Conservation (phyloP, 2,888 invertebrate species). For the Ametastegia equiseti region DNA sequence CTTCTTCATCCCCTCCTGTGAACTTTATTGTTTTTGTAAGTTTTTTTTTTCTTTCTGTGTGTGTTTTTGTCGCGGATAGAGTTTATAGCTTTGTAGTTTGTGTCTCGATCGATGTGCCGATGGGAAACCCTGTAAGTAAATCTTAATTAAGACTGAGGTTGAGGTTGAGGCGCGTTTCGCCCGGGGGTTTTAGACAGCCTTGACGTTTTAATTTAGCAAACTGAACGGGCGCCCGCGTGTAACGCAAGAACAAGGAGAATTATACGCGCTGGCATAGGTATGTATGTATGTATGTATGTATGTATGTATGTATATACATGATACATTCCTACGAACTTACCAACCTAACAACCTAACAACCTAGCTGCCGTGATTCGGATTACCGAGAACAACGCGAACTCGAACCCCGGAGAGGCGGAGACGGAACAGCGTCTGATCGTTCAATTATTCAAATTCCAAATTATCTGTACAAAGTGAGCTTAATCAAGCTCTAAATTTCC, state of each 20-base stretch:
- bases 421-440: conserved; percentile 13
- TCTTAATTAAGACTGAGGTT: conserved; percentile 38
- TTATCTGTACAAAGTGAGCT: conserved; percentile 11
- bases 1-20: not conserved
- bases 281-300: no score
- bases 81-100: not conserved
- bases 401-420: no score
- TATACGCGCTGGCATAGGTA: no score
- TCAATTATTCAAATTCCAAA: conserved; percentile 25
- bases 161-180: conserved; percentile 23
- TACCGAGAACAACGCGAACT: not conserved
- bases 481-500: conserved; percentile 2
- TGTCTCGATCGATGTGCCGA: conserved; percentile 2
- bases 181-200: not conserved
- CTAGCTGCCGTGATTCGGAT: conserved; percentile 12
- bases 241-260: not conserved
- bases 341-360: no score
- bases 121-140: conserved; percentile 19
- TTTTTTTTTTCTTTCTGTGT: not conserved
- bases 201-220: conserved; percentile 38
- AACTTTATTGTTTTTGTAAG: not conserved
- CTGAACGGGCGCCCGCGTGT: not conserved
- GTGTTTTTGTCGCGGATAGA: not conserved
- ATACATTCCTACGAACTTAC: no score
- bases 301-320: no score